These are phyloP conservation scores for Linyphia triangularis DNA, from an alignment of 2,888 invertebrate genomes.

Conservation along the genomic window DNA sequence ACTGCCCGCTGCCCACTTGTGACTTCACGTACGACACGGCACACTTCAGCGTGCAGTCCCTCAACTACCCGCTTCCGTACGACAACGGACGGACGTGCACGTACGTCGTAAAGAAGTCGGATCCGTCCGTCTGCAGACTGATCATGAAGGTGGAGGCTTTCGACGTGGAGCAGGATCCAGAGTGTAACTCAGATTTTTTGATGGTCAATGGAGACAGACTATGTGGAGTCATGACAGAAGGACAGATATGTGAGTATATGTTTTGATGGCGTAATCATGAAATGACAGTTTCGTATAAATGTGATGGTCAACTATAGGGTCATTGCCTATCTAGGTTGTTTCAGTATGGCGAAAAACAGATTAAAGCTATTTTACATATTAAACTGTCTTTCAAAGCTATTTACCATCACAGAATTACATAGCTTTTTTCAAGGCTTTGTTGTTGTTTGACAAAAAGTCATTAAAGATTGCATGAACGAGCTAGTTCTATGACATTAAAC, in stretches of 20 bases:
- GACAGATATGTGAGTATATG: constrained; percentile 68
- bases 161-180: constrained; percentile 70
- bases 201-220: constrained; percentile 59
- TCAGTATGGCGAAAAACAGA: too few species aligned
- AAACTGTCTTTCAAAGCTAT: too few species aligned
- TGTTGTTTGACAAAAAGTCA: too few species aligned
- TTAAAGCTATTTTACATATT: too few species aligned
- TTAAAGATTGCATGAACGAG: too few species aligned
- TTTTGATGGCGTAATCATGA: too few species aligned
- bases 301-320: too few species aligned
- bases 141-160: constrained; percentile 60
- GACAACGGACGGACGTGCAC: constrained; percentile 67
- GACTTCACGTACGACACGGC: constrained; percentile 44
- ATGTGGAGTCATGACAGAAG: constrained; percentile 66
- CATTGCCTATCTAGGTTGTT: too few species aligned
- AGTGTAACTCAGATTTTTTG: constrained; percentile 63
- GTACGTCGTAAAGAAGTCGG: constrained; percentile 59
- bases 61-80: constrained; percentile 72
- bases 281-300: too few species aligned
- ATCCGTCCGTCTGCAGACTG: constrained; percentile 67
- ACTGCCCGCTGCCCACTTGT: constrained; percentile 70
- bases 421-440: too few species aligned
- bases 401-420: too few species aligned
- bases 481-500: too few species aligned
- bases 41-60: constrained; percentile 59